phyloP scores from a whole-genome alignment of 2,888 invertebrate species.

The Pseudococcus viburni region DNA sequence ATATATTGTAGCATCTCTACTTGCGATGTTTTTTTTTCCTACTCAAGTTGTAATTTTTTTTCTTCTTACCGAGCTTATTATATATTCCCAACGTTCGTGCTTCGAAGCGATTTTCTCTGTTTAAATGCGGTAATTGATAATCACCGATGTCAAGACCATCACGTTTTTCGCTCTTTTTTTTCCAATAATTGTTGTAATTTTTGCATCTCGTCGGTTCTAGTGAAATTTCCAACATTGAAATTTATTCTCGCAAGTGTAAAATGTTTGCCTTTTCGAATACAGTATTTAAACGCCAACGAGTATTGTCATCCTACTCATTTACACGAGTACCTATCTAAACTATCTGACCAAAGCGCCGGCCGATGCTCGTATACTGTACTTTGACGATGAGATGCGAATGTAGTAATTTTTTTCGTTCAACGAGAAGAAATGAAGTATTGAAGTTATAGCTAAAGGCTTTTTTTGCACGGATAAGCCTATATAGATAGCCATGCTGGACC shows the following conservation, averaged over 20 bases:
- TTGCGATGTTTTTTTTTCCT: neutral
- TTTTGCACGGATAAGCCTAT: neutral
- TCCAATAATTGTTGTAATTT: slow-evolving; percentile 43
- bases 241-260: slow-evolving; percentile 20
- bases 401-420: neutral
- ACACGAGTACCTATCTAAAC: too few relatives aligned
- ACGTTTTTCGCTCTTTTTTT: neutral
- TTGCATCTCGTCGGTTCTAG: neutral
- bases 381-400: neutral
- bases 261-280: slow-evolving; percentile 23
- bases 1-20: neutral
- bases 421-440: neutral
- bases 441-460: slow-evolving; percentile 27
- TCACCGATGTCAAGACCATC: slow-evolving; percentile 53
- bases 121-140: slow-evolving; percentile 53
- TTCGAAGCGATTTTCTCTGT: slow-evolving; percentile 43
- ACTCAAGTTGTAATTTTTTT: neutral
- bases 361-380: neutral
- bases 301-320: slow-evolving; percentile 42
- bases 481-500: neutral
- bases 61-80: slow-evolving; percentile 18
- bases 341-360: neutral
- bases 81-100: slow-evolving; percentile 18
- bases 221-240: slow-evolving; percentile 26
- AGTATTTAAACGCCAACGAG: slow-evolving; percentile 41